A percentile compares a stretch with the other conserved stretches of the same genome.
These are phyloP conservation scores for Physeter macrocephalus DNA, from an alignment of 2,113 vertebrate species.

Conservation along the genomic window DNA sequence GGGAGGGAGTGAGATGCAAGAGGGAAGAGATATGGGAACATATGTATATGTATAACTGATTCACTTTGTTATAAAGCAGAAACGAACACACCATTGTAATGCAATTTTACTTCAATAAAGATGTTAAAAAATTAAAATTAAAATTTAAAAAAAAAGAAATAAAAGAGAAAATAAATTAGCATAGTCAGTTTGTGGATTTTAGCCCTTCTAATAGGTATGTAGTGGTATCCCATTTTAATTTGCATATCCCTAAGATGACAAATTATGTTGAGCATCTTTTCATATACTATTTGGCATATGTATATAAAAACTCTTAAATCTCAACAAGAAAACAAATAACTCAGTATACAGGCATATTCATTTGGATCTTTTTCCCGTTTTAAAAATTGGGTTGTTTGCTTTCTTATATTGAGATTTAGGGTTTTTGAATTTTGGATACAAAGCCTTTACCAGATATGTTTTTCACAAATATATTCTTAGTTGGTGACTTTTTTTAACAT, in stretches of 20 bases:
- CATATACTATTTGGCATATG: neutral
- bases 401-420: neutral
- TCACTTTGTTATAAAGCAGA: too few relatives aligned
- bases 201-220: neutral
- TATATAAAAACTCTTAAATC: neutral
- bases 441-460: neutral
- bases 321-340: neutral
- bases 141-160: too few relatives aligned
- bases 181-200: neutral
- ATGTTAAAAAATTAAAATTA: too few relatives aligned
- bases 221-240: neutral
- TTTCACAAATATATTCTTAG: neutral
- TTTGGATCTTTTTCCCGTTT: neutral
- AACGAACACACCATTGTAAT: too few relatives aligned
- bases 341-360: neutral
- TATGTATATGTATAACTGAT: too few relatives aligned
- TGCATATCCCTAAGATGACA: neutral
- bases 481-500: neutral
- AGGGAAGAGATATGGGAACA: too few relatives aligned
- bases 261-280: neutral
- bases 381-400: neutral
- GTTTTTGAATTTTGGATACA: neutral
- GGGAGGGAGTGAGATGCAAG: too few relatives aligned
- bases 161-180: neutral
- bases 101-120: too few relatives aligned